A percentile compares a stretch with the other conserved stretches of the same genome.
These are phyloP conservation scores for Epiblema foenella DNA, from an alignment of 2,888 invertebrate species.

Conservation along the genomic window DNA sequence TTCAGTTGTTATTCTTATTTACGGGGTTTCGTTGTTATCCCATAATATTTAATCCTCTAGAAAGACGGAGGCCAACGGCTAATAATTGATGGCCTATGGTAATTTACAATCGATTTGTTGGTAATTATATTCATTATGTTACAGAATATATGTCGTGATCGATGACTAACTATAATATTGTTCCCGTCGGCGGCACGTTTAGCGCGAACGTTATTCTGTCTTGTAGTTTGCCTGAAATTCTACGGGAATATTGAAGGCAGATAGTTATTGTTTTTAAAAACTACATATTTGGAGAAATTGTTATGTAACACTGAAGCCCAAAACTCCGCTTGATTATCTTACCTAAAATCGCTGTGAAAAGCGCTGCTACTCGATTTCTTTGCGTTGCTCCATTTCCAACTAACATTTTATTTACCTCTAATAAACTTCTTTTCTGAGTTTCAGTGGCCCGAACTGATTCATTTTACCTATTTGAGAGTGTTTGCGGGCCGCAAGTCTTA, in stretches of 20 bases:
- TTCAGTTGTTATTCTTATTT: constrained; percentile 24
- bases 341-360: background rate
- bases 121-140: background rate
- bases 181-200: background rate
- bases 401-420: constrained; percentile 8
- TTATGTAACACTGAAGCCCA: background rate
- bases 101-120: background rate
- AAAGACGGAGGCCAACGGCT: background rate
- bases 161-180: background rate
- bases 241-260: too few species aligned
- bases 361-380: background rate
- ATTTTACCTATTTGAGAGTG: background rate
- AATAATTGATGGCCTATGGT: background rate
- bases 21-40: background rate
- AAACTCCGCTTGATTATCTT: background rate
- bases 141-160: background rate
- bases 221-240: too few species aligned
- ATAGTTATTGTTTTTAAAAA: background rate
- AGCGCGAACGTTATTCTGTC: too few species aligned
- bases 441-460: background rate
- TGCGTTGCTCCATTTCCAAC: background rate
- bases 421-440: background rate
- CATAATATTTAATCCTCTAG: constrained; percentile 8
- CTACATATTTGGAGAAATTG: too few species aligned
- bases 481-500: constrained; percentile 13